Evolutionary conservation across 2,113 vertebrate species (phyloP).

Genomic region (Apodemus speciosus): DNA sequence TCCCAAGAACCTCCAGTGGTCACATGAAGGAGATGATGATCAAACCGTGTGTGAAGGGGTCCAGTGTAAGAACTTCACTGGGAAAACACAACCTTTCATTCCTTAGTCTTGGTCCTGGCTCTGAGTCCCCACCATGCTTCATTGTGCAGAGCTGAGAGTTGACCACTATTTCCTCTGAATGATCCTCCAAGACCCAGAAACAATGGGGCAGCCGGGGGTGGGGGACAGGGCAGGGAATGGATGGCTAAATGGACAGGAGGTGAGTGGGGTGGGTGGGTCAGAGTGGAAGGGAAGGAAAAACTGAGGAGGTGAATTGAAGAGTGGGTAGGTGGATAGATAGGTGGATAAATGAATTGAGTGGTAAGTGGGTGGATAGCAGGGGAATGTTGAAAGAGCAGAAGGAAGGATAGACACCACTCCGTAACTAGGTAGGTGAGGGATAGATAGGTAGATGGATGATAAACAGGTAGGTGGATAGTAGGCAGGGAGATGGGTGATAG

Average conservation of each 20-base stretch:
- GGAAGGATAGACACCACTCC: not conserved
- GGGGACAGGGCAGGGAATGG: not conserved
- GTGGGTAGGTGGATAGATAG: not conserved
- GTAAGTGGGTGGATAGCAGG: no score
- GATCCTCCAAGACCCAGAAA: not conserved
- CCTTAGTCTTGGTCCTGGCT: accelerated
- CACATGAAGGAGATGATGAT: accelerated
- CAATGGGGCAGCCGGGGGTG: not conserved
- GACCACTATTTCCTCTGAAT: not conserved
- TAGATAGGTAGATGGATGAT: no score
- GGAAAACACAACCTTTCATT: not conserved
- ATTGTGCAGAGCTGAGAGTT: accelerated
- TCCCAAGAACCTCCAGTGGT: not conserved
- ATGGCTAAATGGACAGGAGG: not conserved
- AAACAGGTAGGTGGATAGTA: no score
- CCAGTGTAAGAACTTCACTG: accelerated
- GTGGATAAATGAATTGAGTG: not conserved
- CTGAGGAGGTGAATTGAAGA: not conserved
- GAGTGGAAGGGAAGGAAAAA: not conserved
- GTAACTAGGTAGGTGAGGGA: not conserved
- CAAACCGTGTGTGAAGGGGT: not conserved
- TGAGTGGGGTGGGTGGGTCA: not conserved
- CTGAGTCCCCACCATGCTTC: no score
- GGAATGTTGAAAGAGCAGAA: not conserved
- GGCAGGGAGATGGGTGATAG: no score